Evolutionary conservation across 2,113 vertebrate species (phyloP), one percentile per base, ranked within the genome.

Genomic region (Madoqua kirkii): DNA sequence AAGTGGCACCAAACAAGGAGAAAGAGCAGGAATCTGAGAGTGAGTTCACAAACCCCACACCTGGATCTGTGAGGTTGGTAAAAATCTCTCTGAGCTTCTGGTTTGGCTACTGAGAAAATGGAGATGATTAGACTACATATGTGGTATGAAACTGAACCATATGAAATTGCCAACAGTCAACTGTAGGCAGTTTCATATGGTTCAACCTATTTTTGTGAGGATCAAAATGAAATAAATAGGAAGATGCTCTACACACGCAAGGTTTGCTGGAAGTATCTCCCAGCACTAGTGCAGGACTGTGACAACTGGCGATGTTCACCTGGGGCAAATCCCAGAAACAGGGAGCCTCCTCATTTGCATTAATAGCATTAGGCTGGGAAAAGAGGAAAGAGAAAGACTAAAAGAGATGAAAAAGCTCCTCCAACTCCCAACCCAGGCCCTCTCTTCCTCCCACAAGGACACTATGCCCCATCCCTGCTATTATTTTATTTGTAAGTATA

Each of bases 1-100:
- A 31, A n/a, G 2, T 11, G 74, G 40, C 9, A 8, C 21, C n/a
- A 33, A 21, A 17, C 0, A 0, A 50, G 15, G 16, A 83, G 16
- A 52, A 60, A 91, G 11, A 89, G 36, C 36, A 1, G 3, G 36
- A 50, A 23, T 78, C 33, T 6, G 52, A 50, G 60, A 71, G 36
- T 23, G 3, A 76, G 64, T 79, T 92, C 27, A 6, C 59, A 60
- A 55, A 31, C 25, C 12, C 57, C 23, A 36, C 2, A 15, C 19
- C 55, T 82, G 31, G 29, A 31, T 67, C 45, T 36, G n/a, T 1
- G 25, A 89, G 48, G 33, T 3, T 1, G 19, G 11, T n/a, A 10
- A 19, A 23, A 23, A 29, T 74, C 31, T 64, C 79, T 62, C 78
- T 59, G 31, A 48, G 21, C 67, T 43, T 96, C 60, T 1, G 0